Base-by-base conservation (phyloP, 2,888 invertebrate genomes). In the Sarcophaga rosellei region DNA sequence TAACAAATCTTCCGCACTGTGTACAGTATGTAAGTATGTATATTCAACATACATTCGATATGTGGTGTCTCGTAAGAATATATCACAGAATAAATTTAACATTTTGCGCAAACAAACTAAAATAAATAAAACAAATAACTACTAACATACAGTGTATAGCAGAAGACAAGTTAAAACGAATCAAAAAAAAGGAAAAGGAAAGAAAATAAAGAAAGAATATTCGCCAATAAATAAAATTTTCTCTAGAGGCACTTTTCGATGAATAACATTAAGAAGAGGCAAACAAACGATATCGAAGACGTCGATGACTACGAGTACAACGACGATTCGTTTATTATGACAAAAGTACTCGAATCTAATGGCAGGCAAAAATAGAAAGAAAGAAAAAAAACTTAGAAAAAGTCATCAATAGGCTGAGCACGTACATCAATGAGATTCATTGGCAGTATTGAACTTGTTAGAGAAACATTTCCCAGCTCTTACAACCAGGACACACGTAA, bases 391-490 rank as follows among this genome's bases (percentile, higher is more conserved):
- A 62, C 25, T 35, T 47, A 35, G 17, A 17, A 53, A 53, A 53
- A 53, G 53, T 23, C 68, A 63, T 81, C 25, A 75, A 61, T 78
- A 87, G 83, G 85, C 78, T 78, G 69, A 87, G 72, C 87, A 87
- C 87, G 87, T 83, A 77, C 70, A 77, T 66, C 80, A 85, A 87
- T 87, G 74, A 77, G 84, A 84, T 73, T 84, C 75, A 81, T 81
- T 81, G 81, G 74, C 77, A 84, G 81, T 70, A 78, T 75, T 69
- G 70, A 78, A 81, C 74, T 78, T 84, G 78, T 86, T 75, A 81
- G 44, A 75, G 35, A 20, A 73, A 78, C 77, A 81, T 74, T 81
- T 61, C 82, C 65, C 57, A 75, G 66, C 44, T 53, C 15, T 85
- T 61, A 44, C 65, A 61, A 61, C 47, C 25, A 62, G 66, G 65